Conservation (phyloP, 2,113 vertebrate species). For the Trichomycterus rosablanca region DNA sequence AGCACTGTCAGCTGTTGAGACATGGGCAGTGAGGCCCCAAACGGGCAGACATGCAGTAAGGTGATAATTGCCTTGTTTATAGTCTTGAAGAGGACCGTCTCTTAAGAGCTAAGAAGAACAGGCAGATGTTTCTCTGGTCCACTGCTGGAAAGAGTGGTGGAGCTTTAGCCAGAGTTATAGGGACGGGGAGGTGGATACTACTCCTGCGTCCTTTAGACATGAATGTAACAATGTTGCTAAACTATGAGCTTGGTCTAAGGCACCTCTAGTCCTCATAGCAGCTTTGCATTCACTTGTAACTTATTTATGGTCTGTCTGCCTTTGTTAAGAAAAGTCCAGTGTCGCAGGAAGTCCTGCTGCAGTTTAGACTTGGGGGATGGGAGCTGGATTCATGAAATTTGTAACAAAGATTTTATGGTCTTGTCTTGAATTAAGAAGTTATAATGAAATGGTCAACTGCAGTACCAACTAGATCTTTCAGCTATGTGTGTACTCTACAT, state of each 20-base stretch:
- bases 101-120: slow-evolving; percentile 14
- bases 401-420: background rate
- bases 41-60: slow-evolving; percentile 24
- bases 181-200: slow-evolving; percentile 8
- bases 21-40: slow-evolving; percentile 31
- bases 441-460: slow-evolving; percentile 9
- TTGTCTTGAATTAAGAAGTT: slow-evolving; percentile 6
- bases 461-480: slow-evolving; percentile 7
- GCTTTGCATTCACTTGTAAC: slow-evolving; percentile 64
- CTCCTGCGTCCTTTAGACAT: slow-evolving; percentile 49
- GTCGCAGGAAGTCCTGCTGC: slow-evolving; percentile 21
- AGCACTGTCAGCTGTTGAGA: slow-evolving; percentile 93
- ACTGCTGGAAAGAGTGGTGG: slow-evolving; percentile 24
- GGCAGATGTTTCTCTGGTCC: slow-evolving; percentile 23
- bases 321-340: slow-evolving; percentile 11
- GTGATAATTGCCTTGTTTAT: slow-evolving; percentile 18
- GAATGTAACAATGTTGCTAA: slow-evolving; percentile 69
- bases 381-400: background rate
- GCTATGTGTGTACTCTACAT: slow-evolving; percentile 10
- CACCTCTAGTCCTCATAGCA: slow-evolving; percentile 54
- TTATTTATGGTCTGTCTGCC: slow-evolving; percentile 61
- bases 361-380: slow-evolving; percentile 16
- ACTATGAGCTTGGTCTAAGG: slow-evolving; percentile 67
- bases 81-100: slow-evolving; percentile 17
- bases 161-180: slow-evolving; percentile 25